phyloP scores from a whole-genome alignment of 2,888 invertebrate genomes.

The Pristionchus fissidentatus region DNA sequence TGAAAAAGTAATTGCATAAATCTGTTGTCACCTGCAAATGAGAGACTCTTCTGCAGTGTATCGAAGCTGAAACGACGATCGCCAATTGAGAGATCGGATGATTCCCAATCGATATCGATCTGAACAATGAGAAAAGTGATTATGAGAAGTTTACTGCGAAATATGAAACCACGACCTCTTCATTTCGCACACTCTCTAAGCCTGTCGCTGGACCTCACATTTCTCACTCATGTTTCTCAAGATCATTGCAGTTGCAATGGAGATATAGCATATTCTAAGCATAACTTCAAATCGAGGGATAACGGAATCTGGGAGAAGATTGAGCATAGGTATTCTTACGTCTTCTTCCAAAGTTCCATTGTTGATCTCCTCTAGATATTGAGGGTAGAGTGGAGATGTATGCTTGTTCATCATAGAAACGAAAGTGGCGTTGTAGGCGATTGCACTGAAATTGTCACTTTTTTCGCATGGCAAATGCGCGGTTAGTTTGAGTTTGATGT shows the following conservation, averaged over 20 bases:
- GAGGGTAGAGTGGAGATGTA: slow-evolving; percentile 59
- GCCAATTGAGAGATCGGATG: slow-evolving; percentile 55
- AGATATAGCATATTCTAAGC: background rate
- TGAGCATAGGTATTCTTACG: background rate
- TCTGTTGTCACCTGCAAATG: slow-evolving; percentile 55
- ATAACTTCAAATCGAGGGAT: background rate
- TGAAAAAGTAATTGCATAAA: slow-evolving; percentile 53
- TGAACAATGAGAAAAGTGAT: no score
- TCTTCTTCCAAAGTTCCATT: slow-evolving; percentile 45
- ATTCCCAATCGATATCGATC: slow-evolving; percentile 56
- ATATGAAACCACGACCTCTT: no score
- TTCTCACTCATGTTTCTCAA: no score
- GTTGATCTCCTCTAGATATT: slow-evolving; percentile 49
- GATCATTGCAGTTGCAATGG: background rate
- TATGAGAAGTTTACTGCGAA: no score
- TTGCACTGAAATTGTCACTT: slow-evolving; percentile 55
- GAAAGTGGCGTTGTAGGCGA: slow-evolving; percentile 64
- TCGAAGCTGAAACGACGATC: slow-evolving; percentile 60
- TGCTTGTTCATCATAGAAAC: slow-evolving; percentile 63
- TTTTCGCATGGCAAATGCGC: background rate
- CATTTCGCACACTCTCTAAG: no score
- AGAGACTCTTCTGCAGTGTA: slow-evolving; percentile 57
- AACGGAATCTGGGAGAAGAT: background rate
- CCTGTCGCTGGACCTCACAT: no score
- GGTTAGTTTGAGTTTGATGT: no score